Base-by-base conservation (phyloP, 2,888 invertebrate genomes). In the Diarsia mendica region DNA sequence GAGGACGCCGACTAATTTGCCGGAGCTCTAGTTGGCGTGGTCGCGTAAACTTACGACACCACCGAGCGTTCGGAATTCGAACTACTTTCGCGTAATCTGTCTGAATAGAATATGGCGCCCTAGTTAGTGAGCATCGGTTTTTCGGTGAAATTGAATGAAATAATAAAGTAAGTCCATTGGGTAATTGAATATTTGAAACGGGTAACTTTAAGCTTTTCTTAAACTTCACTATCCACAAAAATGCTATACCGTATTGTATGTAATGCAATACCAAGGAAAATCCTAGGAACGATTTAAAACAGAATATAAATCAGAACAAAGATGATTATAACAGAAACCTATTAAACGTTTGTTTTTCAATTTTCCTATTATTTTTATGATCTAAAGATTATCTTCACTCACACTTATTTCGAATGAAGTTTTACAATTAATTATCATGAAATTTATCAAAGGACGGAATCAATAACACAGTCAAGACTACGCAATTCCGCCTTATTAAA, bases 21-120 rank as follows among this genome's bases (percentile, higher is more conserved):
- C 89, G 89, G 85, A 86, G 95, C 84, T 93, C 95, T 86, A 76
- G 70, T 78, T 91, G 75, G 55, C 79, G 77, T 93, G 95, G 95
- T 85, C 89, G 86, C 77, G 86, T 90, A 89, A 90, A 93, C 95
- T 96, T 96, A 95, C 96, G 94, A 95, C 95, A 96, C 94, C 88
- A 85, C 85, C 88, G 88, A 92, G 90, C 92, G 93, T 92, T 93
- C 91, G 95, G 95, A 94, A 95, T 96, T 96, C 95, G 95, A 94
- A 94, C 95, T 95, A 96, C 95, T 96, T 96, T 96, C 95, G 95
- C 94, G 94, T 95, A 95, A 96, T 95, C 94, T 93, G 93, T 91
- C 92, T 91, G 92, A 92, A 92, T 92, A 91, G 92, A 92, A 92
- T 92, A 91, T 91, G 92, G 90, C 90, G 94, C 89, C 92, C 94